Evolutionary conservation across 2,888 invertebrate species (phyloP), one percentile per base, ranked within the genome.

Genomic region (Argynnis bischoffii): DNA sequence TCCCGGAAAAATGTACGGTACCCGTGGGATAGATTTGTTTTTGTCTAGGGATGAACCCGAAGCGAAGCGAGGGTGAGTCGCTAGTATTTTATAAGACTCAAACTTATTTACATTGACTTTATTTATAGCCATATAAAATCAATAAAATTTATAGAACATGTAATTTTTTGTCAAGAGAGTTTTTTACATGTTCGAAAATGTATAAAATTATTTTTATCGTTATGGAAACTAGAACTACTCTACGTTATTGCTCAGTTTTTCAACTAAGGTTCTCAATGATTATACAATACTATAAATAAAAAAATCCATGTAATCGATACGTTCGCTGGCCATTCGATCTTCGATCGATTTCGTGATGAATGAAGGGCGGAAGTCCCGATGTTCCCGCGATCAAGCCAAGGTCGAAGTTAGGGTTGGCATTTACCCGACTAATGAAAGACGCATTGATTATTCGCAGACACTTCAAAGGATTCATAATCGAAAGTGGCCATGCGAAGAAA

Each of bases 331-430:
- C 82, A 84, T 86, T 88, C 81, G 85, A 87, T 85, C 78, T 79
- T 81, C 81, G 82, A 87, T 90, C 87, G 87, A 88, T 86, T 86
- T 85, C 86, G 85, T 88, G 87, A 90, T 87, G 85, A 88, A 89
- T 87, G 84, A 81, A 79, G 80, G 83, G 78, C 90, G 90, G 90
- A 90, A 89, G 87, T 88, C 79, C 80, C 80, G 76, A 75, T 75
- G 77, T 78, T 79, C 77, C 78, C 76, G 78, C 75, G 76, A 74
- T 69, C 71, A 64, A 72, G 72, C 75, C 71, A 72, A 74, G 73
- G 76, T 72, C 70, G 67, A 56, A 57, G 21, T 54, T 70, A 69
- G 69, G 73, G 72, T 60, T 73, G 69, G 51, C 69, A 67, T 57
- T 55, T 18, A 67, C 64, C 56, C 31, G 55, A 69, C 64, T 67